phyloP scores from a whole-genome alignment of 1,140 invertebrate genomes.

The Parasteatoda tepidariorum region DNA sequence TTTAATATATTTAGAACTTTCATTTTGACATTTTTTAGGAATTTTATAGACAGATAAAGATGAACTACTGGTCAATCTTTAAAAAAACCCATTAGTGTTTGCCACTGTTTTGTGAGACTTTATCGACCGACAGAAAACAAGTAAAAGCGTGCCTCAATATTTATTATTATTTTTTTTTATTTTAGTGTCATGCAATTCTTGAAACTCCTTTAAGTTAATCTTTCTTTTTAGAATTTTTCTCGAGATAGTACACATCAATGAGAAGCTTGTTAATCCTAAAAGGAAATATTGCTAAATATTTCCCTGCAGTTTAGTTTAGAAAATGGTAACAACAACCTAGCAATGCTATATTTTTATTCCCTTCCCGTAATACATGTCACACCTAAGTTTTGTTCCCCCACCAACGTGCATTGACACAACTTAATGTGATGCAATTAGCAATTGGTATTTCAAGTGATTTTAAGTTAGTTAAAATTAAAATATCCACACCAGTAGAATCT shows the following conservation, averaged over 20 bases:
- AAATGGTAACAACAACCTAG: constrained; percentile 2
- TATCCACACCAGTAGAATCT: too few relatives aligned
- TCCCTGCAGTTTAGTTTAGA: not conserved
- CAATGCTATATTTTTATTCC: not conserved
- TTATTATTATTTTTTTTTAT: too few relatives aligned
- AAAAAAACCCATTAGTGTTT: not conserved
- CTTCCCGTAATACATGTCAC: not conserved
- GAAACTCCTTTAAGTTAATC: not conserved
- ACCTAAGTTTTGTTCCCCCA: not conserved
- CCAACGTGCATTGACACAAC: not conserved
- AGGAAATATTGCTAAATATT: not conserved
- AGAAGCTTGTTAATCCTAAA: not conserved
- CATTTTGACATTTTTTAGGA: not conserved
- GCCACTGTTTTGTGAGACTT: not conserved
- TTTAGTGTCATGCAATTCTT: not conserved
- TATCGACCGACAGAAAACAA: not conserved
- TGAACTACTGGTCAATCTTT: not conserved
- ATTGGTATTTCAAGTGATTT: not conserved
- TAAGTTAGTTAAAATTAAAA: not conserved
- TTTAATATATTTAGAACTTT: not conserved
- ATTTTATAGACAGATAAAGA: not conserved
- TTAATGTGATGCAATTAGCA: not conserved
- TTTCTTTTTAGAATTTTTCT: not conserved
- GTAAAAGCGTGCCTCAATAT: not conserved
- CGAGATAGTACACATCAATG: not conserved